Evolutionary conservation across 2,113 vertebrate genomes (phyloP).

Genomic region (Oostethus manadensis): DNA sequence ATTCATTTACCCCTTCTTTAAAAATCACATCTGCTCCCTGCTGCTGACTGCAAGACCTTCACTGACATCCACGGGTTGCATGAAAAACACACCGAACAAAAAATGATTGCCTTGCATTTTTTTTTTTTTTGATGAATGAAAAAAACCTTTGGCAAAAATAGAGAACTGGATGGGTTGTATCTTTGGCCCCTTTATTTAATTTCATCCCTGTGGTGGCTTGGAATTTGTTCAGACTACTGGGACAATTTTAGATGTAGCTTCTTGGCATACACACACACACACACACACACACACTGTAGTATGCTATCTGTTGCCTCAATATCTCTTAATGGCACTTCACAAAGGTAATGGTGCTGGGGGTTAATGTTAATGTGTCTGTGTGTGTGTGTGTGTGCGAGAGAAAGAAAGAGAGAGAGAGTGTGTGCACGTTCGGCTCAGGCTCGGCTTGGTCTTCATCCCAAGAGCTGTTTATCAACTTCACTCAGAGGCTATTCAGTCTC

Average conservation of each 20-base stretch:
- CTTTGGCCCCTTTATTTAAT: constrained; percentile 41
- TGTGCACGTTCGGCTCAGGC: constrained; percentile 7
- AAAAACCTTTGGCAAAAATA: constrained; percentile 15
- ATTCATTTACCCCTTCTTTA: no score
- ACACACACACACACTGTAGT: no score
- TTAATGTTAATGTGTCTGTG: constrained; percentile 44
- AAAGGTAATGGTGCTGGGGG: constrained; percentile 45
- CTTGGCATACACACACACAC: no score
- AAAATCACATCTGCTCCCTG: no score
- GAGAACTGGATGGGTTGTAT: constrained; percentile 21
- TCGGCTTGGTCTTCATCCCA: constrained; percentile 47
- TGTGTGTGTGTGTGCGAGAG: constrained; percentile 14
- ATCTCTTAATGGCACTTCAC: constrained; percentile 53
- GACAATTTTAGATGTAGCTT: constrained; percentile 47
- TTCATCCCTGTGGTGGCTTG: constrained; percentile 34
- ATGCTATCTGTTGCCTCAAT: neutral
- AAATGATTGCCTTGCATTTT: constrained; percentile 6
- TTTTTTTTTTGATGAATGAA: constrained; percentile 6
- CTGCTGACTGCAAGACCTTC: no score
- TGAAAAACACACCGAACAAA: constrained; percentile 12
- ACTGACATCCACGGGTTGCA: constrained; percentile 7
- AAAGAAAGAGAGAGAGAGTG: constrained; percentile 5
- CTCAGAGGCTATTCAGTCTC: neutral
- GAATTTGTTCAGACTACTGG: constrained; percentile 43
- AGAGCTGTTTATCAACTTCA: constrained; percentile 30